phyloP scores from a whole-genome alignment of 2,888 invertebrate genomes.

The Holacanthella duospinosa region DNA sequence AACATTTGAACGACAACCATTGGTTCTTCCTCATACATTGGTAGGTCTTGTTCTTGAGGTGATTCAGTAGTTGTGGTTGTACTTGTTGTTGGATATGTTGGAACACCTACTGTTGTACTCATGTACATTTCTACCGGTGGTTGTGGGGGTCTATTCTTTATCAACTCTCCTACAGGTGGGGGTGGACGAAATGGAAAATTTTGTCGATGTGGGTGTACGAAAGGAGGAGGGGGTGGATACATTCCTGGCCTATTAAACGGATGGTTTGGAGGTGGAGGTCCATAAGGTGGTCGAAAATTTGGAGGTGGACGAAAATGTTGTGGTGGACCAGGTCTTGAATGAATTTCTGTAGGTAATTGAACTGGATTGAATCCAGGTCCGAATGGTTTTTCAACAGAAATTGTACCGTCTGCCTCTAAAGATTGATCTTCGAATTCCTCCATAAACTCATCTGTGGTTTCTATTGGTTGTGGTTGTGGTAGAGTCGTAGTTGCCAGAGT shows the following conservation, averaged over 20 bases:
- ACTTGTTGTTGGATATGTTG: background rate
- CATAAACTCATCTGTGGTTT: background rate
- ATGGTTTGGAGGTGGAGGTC: constrained; percentile 18
- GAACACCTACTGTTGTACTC: background rate
- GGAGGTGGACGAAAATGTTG: constrained; percentile 11
- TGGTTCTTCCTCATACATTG: background rate
- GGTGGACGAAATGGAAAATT: constrained; percentile 31
- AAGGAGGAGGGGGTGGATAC: constrained; percentile 14
- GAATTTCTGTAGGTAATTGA: constrained; percentile 14
- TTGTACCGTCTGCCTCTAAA: constrained; percentile 1
- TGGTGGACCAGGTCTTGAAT: constrained; percentile 1
- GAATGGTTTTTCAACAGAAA: constrained; percentile 13
- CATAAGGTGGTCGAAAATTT: constrained; percentile 7
- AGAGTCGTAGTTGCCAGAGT: background rate
- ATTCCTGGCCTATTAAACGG: constrained; percentile 11
- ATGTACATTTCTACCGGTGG: background rate
- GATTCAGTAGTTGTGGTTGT: background rate
- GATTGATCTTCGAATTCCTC: constrained; percentile 3
- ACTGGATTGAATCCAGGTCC: constrained; percentile 18
- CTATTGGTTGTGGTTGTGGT: constrained; percentile 7
- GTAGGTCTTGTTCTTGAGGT: background rate
- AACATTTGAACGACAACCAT: background rate
- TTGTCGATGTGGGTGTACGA: constrained; percentile 13
- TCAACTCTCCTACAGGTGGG: constrained; percentile 29
- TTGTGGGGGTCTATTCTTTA: constrained; percentile 13